Evolutionary conservation across 1,140 invertebrate species (phyloP).

Genomic region (Brachionus calyciflorus): DNA sequence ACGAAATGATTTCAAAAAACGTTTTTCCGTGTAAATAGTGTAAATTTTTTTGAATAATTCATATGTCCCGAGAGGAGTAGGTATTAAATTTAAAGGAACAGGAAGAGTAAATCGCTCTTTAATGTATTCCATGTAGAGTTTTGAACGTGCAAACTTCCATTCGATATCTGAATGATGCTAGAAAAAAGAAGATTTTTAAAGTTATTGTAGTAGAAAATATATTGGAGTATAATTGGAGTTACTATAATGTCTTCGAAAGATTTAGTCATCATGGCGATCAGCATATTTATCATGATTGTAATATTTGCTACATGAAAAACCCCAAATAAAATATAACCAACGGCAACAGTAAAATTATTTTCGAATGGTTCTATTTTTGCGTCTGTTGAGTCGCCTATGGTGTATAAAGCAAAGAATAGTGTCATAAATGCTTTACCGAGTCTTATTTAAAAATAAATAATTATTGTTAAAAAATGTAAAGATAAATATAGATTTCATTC

Average conservation of each 20-base stretch:
- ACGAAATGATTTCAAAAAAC: not conserved
- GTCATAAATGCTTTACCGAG: slow-evolving; percentile 68
- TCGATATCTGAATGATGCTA: slow-evolving; percentile 80
- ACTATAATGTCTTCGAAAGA: slow-evolving; percentile 60
- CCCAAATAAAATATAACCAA: slow-evolving; percentile 59
- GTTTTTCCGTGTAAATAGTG: not conserved
- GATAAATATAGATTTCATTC: not conserved
- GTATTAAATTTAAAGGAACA: slow-evolving; percentile 81
- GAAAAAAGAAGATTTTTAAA: slow-evolving; percentile 48
- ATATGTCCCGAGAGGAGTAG: slow-evolving; percentile 66
- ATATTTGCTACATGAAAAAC: slow-evolving; percentile 61
- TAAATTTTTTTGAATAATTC: not conserved
- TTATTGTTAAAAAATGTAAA: not conserved
- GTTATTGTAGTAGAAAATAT: not conserved
- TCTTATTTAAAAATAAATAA: too few species aligned
- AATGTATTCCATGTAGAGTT: slow-evolving; percentile 87
- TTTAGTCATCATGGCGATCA: slow-evolving; percentile 65
- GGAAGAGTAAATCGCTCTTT: slow-evolving; percentile 79
- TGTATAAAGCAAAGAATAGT: slow-evolving; percentile 74
- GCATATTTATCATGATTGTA: slow-evolving; percentile 64
- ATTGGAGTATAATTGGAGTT: not conserved
- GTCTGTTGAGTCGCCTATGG: slow-evolving; percentile 68
- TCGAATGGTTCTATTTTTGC: slow-evolving; percentile 64
- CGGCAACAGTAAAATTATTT: slow-evolving; percentile 46
- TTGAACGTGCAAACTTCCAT: slow-evolving; percentile 85